phyloP scores from a whole-genome alignment of 2,797 vertebrate species.

The Thripadectes ignobilis region DNA sequence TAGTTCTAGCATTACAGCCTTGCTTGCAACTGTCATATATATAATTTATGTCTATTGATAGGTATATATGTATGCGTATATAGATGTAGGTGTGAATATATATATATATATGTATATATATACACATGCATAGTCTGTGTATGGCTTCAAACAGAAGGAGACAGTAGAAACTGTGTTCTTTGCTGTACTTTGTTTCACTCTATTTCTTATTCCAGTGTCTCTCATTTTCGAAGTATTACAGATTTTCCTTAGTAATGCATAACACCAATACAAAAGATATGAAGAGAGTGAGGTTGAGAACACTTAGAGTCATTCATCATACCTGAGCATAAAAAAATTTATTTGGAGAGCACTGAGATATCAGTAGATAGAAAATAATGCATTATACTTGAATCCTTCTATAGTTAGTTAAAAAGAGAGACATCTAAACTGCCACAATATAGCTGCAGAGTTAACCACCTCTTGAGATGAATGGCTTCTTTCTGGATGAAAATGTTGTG shows the following conservation, averaged over 20 bases:
- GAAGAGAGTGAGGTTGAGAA: neutral
- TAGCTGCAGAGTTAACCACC: neutral
- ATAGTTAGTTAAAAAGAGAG: neutral
- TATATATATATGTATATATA: neutral
- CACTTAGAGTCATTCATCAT: neutral
- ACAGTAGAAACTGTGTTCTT: neutral
- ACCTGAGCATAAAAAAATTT: neutral
- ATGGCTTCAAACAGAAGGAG: neutral
- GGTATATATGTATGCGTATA: neutral
- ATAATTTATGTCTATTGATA: neutral
- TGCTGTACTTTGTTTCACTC: neutral
- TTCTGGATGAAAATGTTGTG: neutral
- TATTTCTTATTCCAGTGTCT: neutral
- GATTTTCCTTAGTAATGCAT: neutral
- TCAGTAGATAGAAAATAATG: neutral
- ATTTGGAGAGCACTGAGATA: neutral
- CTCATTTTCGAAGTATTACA: neutral
- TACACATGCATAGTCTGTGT: fast-evolving
- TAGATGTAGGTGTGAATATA: neutral
- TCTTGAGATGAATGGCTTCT: neutral
- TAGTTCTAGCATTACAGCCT: neutral
- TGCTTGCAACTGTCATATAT: neutral
- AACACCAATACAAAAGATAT: neutral
- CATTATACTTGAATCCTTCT: neutral
- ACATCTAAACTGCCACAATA: neutral